Base-by-base conservation (phyloP, 2,113 vertebrate genomes). In the Oceanodroma tethys region DNA sequence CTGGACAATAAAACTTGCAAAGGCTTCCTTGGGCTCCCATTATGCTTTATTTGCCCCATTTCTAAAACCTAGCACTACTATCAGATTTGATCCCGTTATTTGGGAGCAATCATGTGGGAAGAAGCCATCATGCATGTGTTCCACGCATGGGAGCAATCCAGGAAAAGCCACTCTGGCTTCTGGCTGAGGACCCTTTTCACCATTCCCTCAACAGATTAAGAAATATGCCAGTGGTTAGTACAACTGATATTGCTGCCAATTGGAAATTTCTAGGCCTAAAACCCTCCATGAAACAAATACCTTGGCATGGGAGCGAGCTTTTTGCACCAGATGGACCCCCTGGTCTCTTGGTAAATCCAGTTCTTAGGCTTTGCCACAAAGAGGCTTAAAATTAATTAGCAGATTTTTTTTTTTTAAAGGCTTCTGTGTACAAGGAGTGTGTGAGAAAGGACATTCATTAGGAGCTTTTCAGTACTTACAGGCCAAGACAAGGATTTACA, bases 311-410 rank as follows among this genome's bases (percentile, higher is more conserved):
- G 53, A 93, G 86, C 0, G 26, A 94, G 89, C 56, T 95, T 92
- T 86, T n/a, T 96, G 96, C 91, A 97, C 95, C 97, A 97, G 95
- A 97, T 96, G 97, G 95, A 96, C 96, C 89, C 86, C 97, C 96
- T 90, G 93, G 90, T 86, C 83, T 95, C 95, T 81, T 73, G 92
- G 87, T 92, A 98, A 97, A 97, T 96, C 95, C 89, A 12, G 67
- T 81, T 95, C 96, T 96, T 96, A 95, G 81, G 94, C 95, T 97
- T 98, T 97, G 84, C 68, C 90, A 97, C 91, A 97, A 97, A 98
- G 97, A 97, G 62, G 97, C 95, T 98, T 98, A 97, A 97, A 98
- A 95, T 96, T 96, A 98, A 97, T 98, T 96, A 97, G 95, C 95
- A 97, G 92, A 53, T 82, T 94, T 40, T 59, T 85, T 73, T 71